Percentiles rank a stretch among this genome's conserved stretches.
phyloP scores from a whole-genome alignment of 1,140 invertebrate genomes.

The Phymorhynchus buccinoides region DNA sequence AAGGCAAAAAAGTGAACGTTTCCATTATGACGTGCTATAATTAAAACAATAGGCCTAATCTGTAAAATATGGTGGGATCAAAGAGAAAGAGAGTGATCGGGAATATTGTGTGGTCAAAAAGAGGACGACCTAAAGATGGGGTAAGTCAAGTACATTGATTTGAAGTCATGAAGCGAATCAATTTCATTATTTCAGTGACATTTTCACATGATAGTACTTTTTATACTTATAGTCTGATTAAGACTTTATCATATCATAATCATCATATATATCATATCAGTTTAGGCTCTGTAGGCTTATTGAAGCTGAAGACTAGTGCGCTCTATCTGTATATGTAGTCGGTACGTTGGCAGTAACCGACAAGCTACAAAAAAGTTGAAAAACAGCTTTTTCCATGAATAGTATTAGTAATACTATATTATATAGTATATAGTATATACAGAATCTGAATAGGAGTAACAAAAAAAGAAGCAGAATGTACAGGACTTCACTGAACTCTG shows the following conservation, averaged over 20 bases:
- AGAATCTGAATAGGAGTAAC: too few species aligned
- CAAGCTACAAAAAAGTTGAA: too few species aligned
- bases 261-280: not conserved
- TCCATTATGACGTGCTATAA: slow-evolving; percentile 13
- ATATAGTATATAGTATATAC: too few species aligned
- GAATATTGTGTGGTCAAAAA: slow-evolving; percentile 65
- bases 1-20: not conserved
- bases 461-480: too few species aligned
- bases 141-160: not conserved
- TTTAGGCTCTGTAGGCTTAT: too few species aligned
- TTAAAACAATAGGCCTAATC: too few species aligned
- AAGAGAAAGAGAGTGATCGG: slow-evolving; percentile 64
- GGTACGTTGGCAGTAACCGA: too few species aligned
- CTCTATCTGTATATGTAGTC: too few species aligned
- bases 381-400: too few species aligned
- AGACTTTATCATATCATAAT: not conserved
- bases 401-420: too few species aligned
- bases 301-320: too few species aligned
- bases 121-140: slow-evolving; percentile 42
- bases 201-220: not conserved
- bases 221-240: not conserved
- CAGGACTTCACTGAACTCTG: too few species aligned
- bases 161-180: slow-evolving; percentile 25
- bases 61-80: slow-evolving; percentile 52
- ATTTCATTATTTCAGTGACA: not conserved